A percentile compares a stretch with the other conserved stretches of the same genome.
Evolutionary conservation across 1,140 invertebrate genomes (phyloP).

Genomic region (Drosophila albomicans): DNA sequence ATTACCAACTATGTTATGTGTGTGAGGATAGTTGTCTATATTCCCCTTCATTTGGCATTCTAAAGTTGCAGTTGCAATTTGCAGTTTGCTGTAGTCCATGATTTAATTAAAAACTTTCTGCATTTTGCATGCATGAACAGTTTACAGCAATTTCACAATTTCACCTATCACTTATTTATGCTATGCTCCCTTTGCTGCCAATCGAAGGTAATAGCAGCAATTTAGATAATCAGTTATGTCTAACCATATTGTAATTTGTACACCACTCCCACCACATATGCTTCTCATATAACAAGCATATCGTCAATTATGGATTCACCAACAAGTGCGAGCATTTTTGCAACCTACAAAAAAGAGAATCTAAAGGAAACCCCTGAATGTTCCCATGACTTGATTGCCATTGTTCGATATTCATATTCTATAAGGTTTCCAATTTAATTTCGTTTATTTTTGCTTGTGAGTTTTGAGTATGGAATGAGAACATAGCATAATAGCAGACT

Average conservation of each 20-base stretch:
- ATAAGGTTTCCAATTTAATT: not conserved
- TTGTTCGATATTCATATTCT: not conserved
- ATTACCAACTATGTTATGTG: constrained; percentile 1
- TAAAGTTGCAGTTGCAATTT: not conserved
- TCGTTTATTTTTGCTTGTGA: not conserved
- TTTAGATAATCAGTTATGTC: constrained; percentile 46
- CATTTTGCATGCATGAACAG: constrained; percentile 45
- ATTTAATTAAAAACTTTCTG: constrained; percentile 77
- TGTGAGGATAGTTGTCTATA: too few species aligned
- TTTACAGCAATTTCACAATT: constrained; percentile 22
- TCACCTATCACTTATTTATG: constrained; percentile 41
- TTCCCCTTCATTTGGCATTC: not conserved
- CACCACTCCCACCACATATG: not conserved
- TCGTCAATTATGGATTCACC: not conserved
- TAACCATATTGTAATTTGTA: constrained; percentile 7
- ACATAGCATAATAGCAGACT: too few species aligned
- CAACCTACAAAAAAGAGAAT: too few species aligned
- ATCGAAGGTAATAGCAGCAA: constrained; percentile 40
- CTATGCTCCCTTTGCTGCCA: constrained; percentile 7
- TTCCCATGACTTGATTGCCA: not conserved
- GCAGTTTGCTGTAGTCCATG: constrained; percentile 40
- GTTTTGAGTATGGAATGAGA: not conserved
- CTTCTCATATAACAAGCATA: not conserved
- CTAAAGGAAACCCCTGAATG: not conserved
- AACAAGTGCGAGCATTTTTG: too few species aligned